Conservation (phyloP, 1,140 invertebrate genomes). For the Heliconius nattereri region DNA sequence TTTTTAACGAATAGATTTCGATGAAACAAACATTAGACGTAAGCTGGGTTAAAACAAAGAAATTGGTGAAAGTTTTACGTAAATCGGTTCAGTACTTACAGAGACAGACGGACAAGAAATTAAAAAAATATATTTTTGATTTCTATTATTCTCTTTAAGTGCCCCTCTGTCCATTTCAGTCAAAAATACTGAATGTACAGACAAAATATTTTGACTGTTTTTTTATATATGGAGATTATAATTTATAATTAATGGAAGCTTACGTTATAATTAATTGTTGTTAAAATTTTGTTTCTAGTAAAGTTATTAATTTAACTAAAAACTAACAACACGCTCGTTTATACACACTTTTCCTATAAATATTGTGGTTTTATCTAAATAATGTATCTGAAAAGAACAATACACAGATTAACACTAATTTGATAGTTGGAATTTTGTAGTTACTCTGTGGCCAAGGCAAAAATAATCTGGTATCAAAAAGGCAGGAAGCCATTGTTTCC, state of each 20-base stretch:
- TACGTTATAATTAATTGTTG: neutral
- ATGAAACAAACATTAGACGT: too few species aligned
- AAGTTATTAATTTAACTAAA: neutral
- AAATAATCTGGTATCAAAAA: conserved; percentile 51
- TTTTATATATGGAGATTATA: neutral
- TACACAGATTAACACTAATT: conserved; percentile 49
- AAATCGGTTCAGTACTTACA: too few species aligned
- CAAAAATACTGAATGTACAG: neutral
- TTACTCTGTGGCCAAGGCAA: conserved; percentile 49
- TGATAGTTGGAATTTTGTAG: conserved; percentile 51
- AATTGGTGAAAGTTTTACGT: too few species aligned
- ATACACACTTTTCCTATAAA: neutral
- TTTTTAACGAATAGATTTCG: too few species aligned
- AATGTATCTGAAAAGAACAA: conserved; percentile 50
- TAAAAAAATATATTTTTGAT: too few species aligned
- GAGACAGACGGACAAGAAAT: too few species aligned
- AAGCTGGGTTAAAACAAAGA: too few species aligned
- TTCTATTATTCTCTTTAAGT: too few species aligned
- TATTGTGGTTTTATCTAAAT: conserved; percentile 36
- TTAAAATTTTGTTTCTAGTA: neutral
- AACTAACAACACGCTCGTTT: neutral
- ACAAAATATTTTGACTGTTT: neutral
- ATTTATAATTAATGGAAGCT: neutral
- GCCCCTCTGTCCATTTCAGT: too few species aligned
- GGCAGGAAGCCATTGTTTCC: conserved; percentile 52